These are phyloP conservation scores for Idaea dimidiata DNA, from an alignment of 2,888 invertebrate species.

Conservation along the genomic window DNA sequence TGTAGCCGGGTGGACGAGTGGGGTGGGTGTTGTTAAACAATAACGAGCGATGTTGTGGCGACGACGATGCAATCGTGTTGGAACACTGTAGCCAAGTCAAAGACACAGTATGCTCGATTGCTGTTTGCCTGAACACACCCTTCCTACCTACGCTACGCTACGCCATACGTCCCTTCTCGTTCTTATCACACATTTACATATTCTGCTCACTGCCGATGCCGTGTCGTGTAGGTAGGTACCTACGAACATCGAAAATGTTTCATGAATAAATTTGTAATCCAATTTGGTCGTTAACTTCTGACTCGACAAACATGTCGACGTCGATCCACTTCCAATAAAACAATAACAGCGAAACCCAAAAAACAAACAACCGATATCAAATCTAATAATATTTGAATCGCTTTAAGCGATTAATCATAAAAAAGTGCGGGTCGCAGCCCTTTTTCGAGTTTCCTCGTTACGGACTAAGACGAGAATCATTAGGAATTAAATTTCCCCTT, in stretches of 20 bases:
- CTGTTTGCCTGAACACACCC: slow-evolving; percentile 29
- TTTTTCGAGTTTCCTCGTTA: slow-evolving; percentile 81
- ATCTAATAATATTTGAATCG: slow-evolving; percentile 65
- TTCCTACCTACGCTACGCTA: no score
- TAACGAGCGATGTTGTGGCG: slow-evolving; percentile 1
- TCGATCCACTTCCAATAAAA: slow-evolving; percentile 50
- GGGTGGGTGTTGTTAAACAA: not conserved
- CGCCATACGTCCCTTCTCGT: slow-evolving; percentile 57
- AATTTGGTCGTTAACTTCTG: slow-evolving; percentile 72
- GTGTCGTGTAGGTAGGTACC: no score
- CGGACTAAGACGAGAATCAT: slow-evolving; percentile 81
- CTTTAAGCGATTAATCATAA: slow-evolving; percentile 72
- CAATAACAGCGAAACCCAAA: slow-evolving; percentile 49
- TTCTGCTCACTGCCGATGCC: slow-evolving; percentile 58
- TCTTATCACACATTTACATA: slow-evolving; percentile 78
- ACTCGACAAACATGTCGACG: slow-evolving; percentile 55
- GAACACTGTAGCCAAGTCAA: not conserved
- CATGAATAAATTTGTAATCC: slow-evolving; percentile 79
- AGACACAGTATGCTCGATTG: slow-evolving; percentile 9
- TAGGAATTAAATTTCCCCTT: slow-evolving; percentile 82
- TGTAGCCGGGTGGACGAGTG: not conserved
- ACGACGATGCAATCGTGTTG: not conserved
- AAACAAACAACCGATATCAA: slow-evolving; percentile 54
- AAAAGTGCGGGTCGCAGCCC: slow-evolving; percentile 73
- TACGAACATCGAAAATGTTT: slow-evolving; percentile 75